Evolutionary conservation across 2,113 vertebrate genomes (phyloP).

Genomic region (Carassius carassius): DNA sequence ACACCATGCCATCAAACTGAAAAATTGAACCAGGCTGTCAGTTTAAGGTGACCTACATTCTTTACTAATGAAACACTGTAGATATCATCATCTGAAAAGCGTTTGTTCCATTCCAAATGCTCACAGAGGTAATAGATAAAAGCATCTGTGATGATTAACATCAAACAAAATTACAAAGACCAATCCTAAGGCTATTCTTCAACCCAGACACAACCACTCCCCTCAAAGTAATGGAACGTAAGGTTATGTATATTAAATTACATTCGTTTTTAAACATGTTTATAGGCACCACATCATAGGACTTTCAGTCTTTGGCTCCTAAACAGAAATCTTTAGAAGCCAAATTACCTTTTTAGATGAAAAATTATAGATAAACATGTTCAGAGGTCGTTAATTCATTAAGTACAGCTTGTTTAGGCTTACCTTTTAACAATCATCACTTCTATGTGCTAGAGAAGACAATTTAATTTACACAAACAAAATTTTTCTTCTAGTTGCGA

Average conservation of each 20-base stretch:
- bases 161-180: neutral
- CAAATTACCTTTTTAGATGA: neutral
- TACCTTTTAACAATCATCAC: neutral
- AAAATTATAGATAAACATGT: neutral
- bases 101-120: conserved; percentile 16
- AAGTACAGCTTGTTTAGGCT: neutral
- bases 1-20: neutral
- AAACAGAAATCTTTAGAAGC: neutral
- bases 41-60: neutral
- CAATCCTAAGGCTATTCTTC: neutral
- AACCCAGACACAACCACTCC: conserved; percentile 10
- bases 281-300: conserved; percentile 17
- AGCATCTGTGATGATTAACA: neutral
- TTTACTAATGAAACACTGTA: neutral
- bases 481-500: neutral
- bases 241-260: neutral
- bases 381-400: neutral
- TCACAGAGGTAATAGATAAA: neutral
- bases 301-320: neutral
- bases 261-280: conserved; percentile 27
- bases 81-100: conserved; percentile 9
- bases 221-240: conserved; percentile 36
- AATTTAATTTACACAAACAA: neutral
- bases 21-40: neutral
- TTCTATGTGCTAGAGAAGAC: neutral